Base-by-base conservation (phyloP, 2,888 invertebrate genomes). In the Polylopha cassiicola region DNA sequence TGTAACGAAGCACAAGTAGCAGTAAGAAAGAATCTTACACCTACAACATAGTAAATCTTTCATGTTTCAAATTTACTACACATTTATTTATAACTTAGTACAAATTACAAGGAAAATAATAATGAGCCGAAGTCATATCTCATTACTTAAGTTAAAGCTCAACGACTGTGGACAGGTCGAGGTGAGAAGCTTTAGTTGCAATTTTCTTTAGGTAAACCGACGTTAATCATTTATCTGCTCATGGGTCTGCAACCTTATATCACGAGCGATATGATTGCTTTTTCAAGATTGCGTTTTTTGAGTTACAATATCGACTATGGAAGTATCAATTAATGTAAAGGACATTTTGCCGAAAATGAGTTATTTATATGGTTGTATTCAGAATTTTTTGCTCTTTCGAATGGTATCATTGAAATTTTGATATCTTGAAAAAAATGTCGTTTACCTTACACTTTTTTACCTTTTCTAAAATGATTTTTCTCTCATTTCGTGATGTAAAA, bases 61-160 rank as follows among this genome's bases (percentile, higher is more conserved):
- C 69, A 65, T 44, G 58, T 62, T 56, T 62, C 66, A 68, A 73
- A 73, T 73, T 73, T 64, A 68, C 65, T 61, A 61, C 60, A 59
- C 58, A 65, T 63, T 67, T 70, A 64, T 65, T 71, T 72, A 70
- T 69, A 61, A 64, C 65, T 53, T 54, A 50, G 58, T 58, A 68
- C 70, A 74, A 74, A 73, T 73, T 72, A 74, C 67, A 72, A 68
- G 67, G 60, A 65, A 73, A 72, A 73, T 74, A 73, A 73, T 74
- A 79, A 80, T 75, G 72, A 77, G 71, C 63, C 66, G 64, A 72
- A 79, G 77, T 78, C 80, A 75, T 78, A 80, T 75, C 75, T 81
- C 74, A 76, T 78, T 76, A 79, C 74, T 77, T 71, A 76, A 74
- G 70, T 76, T 73, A 65, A 73, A 70, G 71, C 74, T 67, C 67